A percentile compares a stretch with the other conserved stretches of the same genome.
phyloP scores from a whole-genome alignment of 2,888 invertebrate genomes.

The Tipula lateralis region DNA sequence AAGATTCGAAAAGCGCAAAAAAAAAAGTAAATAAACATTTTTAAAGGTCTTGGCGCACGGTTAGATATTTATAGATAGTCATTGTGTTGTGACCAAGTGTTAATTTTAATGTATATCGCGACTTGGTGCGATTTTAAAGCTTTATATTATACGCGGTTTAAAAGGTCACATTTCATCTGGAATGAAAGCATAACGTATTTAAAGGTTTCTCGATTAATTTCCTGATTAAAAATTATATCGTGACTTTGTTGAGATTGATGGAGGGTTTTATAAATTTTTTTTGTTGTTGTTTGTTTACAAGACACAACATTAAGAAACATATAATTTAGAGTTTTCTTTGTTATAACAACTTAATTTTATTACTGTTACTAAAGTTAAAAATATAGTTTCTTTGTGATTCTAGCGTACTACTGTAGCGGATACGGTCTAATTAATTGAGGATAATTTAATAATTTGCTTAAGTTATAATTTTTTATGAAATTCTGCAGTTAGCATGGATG shows the following conservation, averaged over 20 bases:
- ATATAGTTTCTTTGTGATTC: neutral
- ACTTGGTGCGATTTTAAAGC: no score
- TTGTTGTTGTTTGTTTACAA: neutral
- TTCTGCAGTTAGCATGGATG: neutral
- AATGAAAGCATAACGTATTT: neutral
- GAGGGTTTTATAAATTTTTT: neutral
- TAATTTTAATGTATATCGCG: neutral
- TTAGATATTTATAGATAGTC: neutral
- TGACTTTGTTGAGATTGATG: neutral
- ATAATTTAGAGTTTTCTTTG: neutral
- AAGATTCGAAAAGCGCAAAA: neutral
- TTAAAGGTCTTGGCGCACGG: neutral
- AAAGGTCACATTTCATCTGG: neutral
- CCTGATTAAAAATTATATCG: neutral
- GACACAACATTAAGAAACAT: neutral
- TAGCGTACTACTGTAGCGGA: neutral
- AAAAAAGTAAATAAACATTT: neutral
- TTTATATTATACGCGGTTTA: neutral
- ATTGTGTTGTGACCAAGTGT: neutral
- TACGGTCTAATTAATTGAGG: slow-evolving; percentile 19
- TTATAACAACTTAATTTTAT: neutral
- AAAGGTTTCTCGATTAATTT: neutral
- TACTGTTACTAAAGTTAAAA: neutral
- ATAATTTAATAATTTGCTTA: neutral
- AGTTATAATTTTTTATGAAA: neutral